Percentiles rank a stretch among this genome's conserved stretches.
Conservation (phyloP, 2,888 invertebrate genomes). For the Drosophila leonis region DNA sequence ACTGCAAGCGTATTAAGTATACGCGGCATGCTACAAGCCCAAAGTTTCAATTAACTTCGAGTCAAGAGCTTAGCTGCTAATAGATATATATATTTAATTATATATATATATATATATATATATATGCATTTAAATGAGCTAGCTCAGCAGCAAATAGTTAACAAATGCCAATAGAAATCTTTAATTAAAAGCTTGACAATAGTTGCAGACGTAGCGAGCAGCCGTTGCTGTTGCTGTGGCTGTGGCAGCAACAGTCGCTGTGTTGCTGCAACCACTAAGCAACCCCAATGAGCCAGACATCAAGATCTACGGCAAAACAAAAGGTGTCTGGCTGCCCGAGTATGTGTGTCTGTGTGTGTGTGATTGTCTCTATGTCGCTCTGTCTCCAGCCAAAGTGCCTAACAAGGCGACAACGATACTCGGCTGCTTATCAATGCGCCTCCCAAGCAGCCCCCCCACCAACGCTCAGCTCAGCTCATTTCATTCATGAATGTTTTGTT, state of each 20-base stretch:
- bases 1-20: constrained; percentile 44
- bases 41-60: constrained; percentile 38
- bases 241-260: constrained; percentile 10
- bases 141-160: constrained; percentile 29
- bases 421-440: constrained; percentile 42
- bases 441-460: not conserved
- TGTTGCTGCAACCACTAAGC: constrained; percentile 46
- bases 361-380: constrained; percentile 15
- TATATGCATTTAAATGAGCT: constrained; percentile 5
- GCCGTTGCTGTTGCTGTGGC: not conserved
- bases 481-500: constrained; percentile 55
- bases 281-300: constrained; percentile 64
- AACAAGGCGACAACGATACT: constrained; percentile 30
- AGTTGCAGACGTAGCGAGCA: constrained; percentile 39
- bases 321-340: constrained; percentile 64
- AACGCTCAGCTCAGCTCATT: constrained; percentile 8
- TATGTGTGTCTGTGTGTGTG: constrained; percentile 12
- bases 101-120: not conserved
- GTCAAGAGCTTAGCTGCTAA: not conserved
- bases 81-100: not conserved
- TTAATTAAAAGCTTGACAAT: constrained; percentile 71
- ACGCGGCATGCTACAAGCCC: constrained; percentile 29
- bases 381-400: constrained; percentile 17
- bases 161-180: constrained; percentile 55
- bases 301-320: constrained; percentile 66